These are phyloP conservation scores for Notothenia rossii DNA, from an alignment of 2,113 vertebrate species.

Conservation along the genomic window DNA sequence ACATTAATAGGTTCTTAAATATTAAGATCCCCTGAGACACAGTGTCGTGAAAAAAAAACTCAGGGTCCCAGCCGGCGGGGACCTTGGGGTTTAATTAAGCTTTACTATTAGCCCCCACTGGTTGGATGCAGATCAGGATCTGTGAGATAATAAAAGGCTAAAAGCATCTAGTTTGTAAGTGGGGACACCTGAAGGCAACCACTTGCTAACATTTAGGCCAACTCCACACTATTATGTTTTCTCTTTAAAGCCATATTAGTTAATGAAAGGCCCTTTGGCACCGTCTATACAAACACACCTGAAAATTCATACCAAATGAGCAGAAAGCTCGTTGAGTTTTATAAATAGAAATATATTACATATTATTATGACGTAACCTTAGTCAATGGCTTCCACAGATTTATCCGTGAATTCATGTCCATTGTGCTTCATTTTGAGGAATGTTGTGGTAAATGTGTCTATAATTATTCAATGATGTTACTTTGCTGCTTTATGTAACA, in stretches of 20 bases:
- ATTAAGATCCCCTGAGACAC: too few species aligned
- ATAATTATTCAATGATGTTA: neutral
- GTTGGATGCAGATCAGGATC: neutral
- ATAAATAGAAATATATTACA: too few species aligned
- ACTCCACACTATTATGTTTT: too few species aligned
- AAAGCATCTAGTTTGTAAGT: neutral
- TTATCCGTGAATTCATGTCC: neutral
- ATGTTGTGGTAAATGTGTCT: neutral
- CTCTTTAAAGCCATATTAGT: too few species aligned
- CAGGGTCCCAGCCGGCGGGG: too few species aligned
- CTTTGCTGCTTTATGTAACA: conserved; percentile 1
- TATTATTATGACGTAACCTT: neutral
- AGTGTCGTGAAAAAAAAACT: too few species aligned
- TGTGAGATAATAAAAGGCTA: neutral
- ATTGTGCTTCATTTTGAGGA: neutral
- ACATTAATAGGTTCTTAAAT: too few species aligned
- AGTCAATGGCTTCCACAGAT: neutral
- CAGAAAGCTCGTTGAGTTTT: too few species aligned
- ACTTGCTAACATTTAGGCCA: neutral
- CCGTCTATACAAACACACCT: too few species aligned
- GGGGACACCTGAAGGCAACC: neutral
- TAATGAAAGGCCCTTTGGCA: too few species aligned
- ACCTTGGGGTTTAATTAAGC: neutral
- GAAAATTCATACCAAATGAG: too few species aligned
- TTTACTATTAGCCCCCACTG: neutral